A percentile compares a stretch with the other conserved stretches of the same genome.
phyloP scores from a whole-genome alignment of 2,888 invertebrate genomes.

The Tholera decimalis region DNA sequence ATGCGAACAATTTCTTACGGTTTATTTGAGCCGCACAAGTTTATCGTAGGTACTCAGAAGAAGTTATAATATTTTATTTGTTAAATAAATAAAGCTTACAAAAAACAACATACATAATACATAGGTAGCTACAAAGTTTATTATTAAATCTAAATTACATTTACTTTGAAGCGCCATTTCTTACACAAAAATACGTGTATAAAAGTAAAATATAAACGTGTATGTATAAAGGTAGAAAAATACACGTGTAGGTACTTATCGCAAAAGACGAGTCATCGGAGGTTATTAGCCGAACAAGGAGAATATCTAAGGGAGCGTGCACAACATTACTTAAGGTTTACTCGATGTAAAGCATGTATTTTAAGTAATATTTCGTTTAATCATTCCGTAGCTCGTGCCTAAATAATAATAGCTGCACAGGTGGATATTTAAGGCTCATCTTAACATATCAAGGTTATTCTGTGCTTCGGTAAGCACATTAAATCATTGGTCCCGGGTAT shows the following conservation, averaged over 20 bases:
- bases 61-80: conserved; percentile 3
- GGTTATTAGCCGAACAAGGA: conserved; percentile 17
- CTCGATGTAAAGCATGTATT: neutral
- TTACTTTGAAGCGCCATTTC: neutral
- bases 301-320: neutral
- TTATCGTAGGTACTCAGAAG: neutral
- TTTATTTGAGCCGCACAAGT: neutral
- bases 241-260: neutral
- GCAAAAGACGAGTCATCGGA: conserved; percentile 23
- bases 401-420: too few species aligned
- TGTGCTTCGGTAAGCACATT: too few species aligned
- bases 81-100: conserved; percentile 11
- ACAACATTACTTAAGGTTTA: conserved; percentile 7
- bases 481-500: too few species aligned
- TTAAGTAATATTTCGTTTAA: neutral
- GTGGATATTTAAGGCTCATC: too few species aligned
- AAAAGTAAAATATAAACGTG: neutral
- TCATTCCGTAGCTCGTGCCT: neutral
- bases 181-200: neutral
- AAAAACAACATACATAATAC: too few species aligned
- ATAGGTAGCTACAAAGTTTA: neutral
- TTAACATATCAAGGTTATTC: too few species aligned
- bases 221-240: neutral
- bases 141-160: neutral
- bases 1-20: neutral